phyloP scores from a whole-genome alignment of 2,797 vertebrate genomes.

The Scomberomorus guttatus region DNA sequence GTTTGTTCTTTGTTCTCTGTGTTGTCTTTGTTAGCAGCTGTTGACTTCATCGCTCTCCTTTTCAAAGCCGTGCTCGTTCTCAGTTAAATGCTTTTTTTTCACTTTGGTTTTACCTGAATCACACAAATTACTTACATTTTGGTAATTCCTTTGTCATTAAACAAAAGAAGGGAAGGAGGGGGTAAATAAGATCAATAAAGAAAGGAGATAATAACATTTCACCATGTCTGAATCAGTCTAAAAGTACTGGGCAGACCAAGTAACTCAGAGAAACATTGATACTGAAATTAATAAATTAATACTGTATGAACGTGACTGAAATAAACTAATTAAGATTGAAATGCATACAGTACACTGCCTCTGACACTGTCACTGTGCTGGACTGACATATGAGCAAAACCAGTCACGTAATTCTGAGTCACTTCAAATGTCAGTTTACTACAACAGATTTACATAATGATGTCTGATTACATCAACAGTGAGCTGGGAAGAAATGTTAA shows the following conservation, averaged over 20 bases:
- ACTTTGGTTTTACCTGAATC: slow-evolving; percentile 46
- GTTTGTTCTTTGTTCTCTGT: neutral
- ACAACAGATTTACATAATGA: no score
- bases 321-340: neutral
- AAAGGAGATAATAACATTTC: slow-evolving; percentile 7
- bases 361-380: neutral
- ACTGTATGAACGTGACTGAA: neutral
- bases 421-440: neutral
- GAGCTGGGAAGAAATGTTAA: neutral
- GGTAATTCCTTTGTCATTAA: slow-evolving; percentile 46
- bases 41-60: no score
- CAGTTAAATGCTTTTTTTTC: neutral
- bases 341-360: neutral
- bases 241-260: neutral
- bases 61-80: neutral
- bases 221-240: neutral
- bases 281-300: no score
- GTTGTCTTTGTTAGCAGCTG: neutral
- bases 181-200: slow-evolving; percentile 24
- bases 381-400: neutral
- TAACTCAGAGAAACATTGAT: neutral
- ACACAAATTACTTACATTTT: slow-evolving; percentile 43
- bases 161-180: slow-evolving; percentile 15
- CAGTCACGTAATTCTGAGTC: neutral
- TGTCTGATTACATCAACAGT: neutral